A percentile compares a stretch with the other conserved stretches of the same genome.
phyloP scores from a whole-genome alignment of 2,797 vertebrate genomes.

The Myripristis jacobus region DNA sequence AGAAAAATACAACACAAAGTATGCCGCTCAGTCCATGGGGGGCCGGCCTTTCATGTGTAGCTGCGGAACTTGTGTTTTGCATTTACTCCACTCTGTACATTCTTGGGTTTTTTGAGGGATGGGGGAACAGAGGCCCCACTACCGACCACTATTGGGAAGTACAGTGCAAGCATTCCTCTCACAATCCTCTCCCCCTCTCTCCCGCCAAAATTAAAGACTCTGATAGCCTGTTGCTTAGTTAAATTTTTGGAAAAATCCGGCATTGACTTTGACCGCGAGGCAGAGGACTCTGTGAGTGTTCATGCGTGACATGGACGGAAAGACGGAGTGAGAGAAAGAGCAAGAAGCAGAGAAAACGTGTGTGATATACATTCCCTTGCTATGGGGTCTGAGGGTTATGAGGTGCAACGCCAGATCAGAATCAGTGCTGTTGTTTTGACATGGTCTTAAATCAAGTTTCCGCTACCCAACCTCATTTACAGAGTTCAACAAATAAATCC shows the following conservation, averaged over 20 bases:
- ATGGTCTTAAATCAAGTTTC: slow-evolving; percentile 68
- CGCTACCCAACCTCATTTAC: slow-evolving; percentile 60
- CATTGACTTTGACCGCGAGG: background rate
- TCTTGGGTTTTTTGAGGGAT: slow-evolving; percentile 59
- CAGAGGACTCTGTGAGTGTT: background rate
- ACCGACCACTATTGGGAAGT: slow-evolving; percentile 51
- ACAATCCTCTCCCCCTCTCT: slow-evolving; percentile 32
- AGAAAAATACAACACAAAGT: slow-evolving; percentile 69
- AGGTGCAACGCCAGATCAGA: slow-evolving; percentile 55
- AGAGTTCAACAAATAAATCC: slow-evolving; percentile 68
- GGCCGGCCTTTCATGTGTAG: slow-evolving; percentile 73
- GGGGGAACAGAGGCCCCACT: slow-evolving; percentile 52
- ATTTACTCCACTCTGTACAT: slow-evolving; percentile 76
- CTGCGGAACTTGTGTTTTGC: slow-evolving; percentile 75
- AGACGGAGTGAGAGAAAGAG: background rate
- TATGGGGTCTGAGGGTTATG: slow-evolving; percentile 30
- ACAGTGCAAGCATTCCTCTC: slow-evolving; percentile 50
- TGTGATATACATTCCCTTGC: slow-evolving; percentile 20
- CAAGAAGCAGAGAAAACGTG: background rate
- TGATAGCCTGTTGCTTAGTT: slow-evolving; percentile 22
- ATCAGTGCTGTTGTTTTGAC: slow-evolving; percentile 55
- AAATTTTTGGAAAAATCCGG: slow-evolving; percentile 4
- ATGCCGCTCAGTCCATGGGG: slow-evolving; percentile 66
- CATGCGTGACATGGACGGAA: background rate
- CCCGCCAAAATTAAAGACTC: slow-evolving; percentile 40